Conservation (phyloP, 2,888 invertebrate genomes). For the Temnothorax unifasciatus region DNA sequence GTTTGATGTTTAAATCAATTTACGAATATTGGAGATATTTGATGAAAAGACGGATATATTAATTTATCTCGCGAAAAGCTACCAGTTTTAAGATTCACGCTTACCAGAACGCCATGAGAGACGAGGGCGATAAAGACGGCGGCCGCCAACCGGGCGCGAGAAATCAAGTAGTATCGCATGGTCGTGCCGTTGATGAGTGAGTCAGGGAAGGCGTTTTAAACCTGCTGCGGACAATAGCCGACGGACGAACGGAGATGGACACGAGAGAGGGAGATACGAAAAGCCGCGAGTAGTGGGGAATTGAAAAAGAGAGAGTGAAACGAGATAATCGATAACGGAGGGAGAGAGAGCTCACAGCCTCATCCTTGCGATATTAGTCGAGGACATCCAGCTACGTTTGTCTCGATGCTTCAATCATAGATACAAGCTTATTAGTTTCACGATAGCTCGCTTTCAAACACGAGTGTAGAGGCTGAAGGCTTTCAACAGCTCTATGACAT, state of each 20-base stretch:
- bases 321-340: constrained; percentile 2
- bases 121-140: constrained; percentile 51
- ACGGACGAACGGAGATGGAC: neutral
- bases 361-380: constrained; percentile 6
- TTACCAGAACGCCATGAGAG: constrained; percentile 60
- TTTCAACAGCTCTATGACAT: too few species aligned
- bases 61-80: neutral
- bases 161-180: constrained; percentile 69
- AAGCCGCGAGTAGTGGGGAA: constrained; percentile 18
- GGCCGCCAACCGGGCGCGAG: constrained; percentile 50
- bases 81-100: constrained; percentile 25
- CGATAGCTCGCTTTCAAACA: too few species aligned
- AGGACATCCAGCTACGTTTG: constrained; percentile 5
- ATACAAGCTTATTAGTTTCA: too few species aligned
- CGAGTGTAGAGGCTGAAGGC: too few species aligned
- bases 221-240: constrained; percentile 45
- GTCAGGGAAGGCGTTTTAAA: constrained; percentile 64
- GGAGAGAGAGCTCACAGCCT: neutral
- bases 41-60: neutral
- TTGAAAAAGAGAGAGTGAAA: constrained; percentile 31
- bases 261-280: constrained; percentile 25
- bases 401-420: too few species aligned
- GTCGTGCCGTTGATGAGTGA: constrained; percentile 60
- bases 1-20: neutral
- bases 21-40: neutral